Percentiles rank a stretch among this genome's conserved stretches.
Evolutionary conservation across 1,140 invertebrate species (phyloP).

Genomic region (Drosophila ambigua): DNA sequence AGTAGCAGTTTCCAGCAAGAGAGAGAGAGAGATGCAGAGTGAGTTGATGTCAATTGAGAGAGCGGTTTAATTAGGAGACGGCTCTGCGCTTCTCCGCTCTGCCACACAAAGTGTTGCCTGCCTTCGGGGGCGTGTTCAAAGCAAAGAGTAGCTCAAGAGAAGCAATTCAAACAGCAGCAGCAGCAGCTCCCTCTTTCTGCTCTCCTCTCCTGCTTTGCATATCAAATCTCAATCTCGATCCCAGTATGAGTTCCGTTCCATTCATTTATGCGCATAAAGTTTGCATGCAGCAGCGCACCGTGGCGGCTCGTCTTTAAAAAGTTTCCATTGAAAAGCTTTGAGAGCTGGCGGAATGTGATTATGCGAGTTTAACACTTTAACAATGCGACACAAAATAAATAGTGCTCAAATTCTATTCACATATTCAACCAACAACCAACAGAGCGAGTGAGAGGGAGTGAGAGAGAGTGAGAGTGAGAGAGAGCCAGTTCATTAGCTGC

Average conservation of each 20-base stretch:
- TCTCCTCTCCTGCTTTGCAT: background rate
- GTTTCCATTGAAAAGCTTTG: no score
- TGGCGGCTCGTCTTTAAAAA: no score
- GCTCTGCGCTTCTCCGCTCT: no score
- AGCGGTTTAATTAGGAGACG: slow-evolving; percentile 10
- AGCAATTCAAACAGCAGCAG: background rate
- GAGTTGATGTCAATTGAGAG: slow-evolving; percentile 5
- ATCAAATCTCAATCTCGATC: background rate
- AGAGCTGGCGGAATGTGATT: no score
- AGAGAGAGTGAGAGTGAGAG: no score
- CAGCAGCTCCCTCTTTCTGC: no score
- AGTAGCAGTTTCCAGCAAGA: background rate
- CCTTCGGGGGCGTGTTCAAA: background rate
- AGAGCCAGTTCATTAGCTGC: no score
- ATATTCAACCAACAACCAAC: no score
- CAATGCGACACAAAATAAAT: no score
- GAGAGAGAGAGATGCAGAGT: background rate
- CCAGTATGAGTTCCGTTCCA: background rate
- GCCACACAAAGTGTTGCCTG: background rate
- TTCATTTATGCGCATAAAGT: background rate
- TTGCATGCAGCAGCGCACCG: background rate
- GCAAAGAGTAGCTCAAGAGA: background rate
- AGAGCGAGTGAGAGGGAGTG: no score
- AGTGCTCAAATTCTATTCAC: no score
- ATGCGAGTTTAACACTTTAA: no score